Evolutionary conservation across 1,140 invertebrate species (phyloP), one percentile per base, ranked within the genome.

Genomic region (Drosophila ironensis): DNA sequence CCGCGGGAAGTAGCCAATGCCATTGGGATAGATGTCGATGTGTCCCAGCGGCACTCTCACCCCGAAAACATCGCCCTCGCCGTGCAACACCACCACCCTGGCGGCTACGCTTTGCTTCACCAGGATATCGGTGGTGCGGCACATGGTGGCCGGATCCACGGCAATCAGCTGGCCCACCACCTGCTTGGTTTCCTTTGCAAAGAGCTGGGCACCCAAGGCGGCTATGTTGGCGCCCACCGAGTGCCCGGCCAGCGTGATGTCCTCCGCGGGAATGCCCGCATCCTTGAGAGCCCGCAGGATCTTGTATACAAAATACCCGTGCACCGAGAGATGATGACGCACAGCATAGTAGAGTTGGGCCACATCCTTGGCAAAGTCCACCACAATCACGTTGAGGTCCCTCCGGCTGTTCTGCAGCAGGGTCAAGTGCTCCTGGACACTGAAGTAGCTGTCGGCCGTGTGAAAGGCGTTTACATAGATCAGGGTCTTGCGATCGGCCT

Each of bases 101-200:
- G 4, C 4, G 0, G 78, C 71, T 0, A 82, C 69, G 30, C 42
- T 37, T 4, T 80, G 75, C 0, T 69, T 56, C 1, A 89, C 87
- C n/a, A 75, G 41, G 4, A 89, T 75, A 17, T 89, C 87, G 1
- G 38, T 45, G 14, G 78, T 67, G 38, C 66, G 72, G n/a, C 87
- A 89, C 84, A 89, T 89, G 16, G 77, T 74, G n/a, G 87, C 84
- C 0, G 87, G 87, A 66, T 89, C 87, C 1, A 89, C 78, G 48
- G 87, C 87, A 19, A 89, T 74, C 6, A 89, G 37, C 25, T 87
- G 87, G 1, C 67, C 75, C 17, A 80, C 61, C 22, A 54, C 24
- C 1, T 41, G 45, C 16, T 80, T 72, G 44, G 50, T 72, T 42
- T 67, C 54, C 51, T 72, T 78, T 22, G 67, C 60, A 30, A 63